A percentile compares a stretch with the other conserved stretches of the same genome.
phyloP scores from a whole-genome alignment of 2,888 invertebrate species.

The Eupithecia subfuscata region DNA sequence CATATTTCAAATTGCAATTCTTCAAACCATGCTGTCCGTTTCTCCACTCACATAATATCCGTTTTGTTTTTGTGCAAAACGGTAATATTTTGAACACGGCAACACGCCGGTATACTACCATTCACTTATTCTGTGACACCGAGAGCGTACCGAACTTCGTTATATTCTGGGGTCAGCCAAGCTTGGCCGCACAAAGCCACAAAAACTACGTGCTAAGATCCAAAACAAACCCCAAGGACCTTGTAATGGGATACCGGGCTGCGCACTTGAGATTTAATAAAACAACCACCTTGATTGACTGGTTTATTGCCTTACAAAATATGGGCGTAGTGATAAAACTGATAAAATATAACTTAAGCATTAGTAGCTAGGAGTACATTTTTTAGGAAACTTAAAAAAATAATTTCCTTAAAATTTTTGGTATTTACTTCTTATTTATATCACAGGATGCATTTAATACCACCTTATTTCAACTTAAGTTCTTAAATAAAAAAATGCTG shows the following conservation, averaged over 20 bases:
- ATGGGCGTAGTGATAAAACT: slow-evolving; percentile 7
- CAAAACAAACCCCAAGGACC: slow-evolving; percentile 52
- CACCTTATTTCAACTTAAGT: not conserved
- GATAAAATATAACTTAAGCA: not conserved
- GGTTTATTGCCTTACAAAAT: slow-evolving; percentile 42
- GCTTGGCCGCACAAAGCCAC: slow-evolving; percentile 45
- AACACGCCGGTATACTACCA: not conserved
- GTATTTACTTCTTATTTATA: not conserved
- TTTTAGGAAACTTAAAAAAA: not conserved
- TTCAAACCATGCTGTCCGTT: too few species aligned
- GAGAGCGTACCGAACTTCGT: slow-evolving; percentile 26
- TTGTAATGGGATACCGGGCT: slow-evolving; percentile 46
- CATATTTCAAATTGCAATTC: too few species aligned
- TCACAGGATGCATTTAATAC: slow-evolving; percentile 1
- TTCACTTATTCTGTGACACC: slow-evolving; percentile 25
- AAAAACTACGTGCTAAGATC: slow-evolving; percentile 56
- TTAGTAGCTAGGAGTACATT: not conserved
- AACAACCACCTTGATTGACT: slow-evolving; percentile 43
- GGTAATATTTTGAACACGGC: slow-evolving; percentile 68
- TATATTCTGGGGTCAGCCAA: slow-evolving; percentile 19
- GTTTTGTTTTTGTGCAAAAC: too few species aligned
- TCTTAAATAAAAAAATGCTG: not conserved
- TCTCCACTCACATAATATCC: too few species aligned
- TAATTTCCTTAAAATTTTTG: not conserved
- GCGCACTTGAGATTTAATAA: slow-evolving; percentile 42